A percentile compares a stretch with the other conserved stretches of the same genome.
Evolutionary conservation across 1,140 invertebrate species (phyloP).

Genomic region (Mya arenaria): DNA sequence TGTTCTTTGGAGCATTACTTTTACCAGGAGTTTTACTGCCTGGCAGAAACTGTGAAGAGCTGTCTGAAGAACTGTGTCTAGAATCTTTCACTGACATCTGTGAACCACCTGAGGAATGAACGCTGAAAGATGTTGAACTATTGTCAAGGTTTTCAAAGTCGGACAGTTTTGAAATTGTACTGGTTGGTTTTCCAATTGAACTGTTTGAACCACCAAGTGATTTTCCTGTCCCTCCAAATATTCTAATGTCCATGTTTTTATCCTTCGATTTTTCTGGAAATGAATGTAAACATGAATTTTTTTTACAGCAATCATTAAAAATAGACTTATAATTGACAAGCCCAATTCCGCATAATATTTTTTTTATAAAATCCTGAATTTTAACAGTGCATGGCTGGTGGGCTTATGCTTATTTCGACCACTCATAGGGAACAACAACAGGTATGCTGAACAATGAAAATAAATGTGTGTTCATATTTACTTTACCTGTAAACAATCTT

Average conservation of each 20-base stretch:
- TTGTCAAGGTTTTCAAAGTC: too few species aligned
- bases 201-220: conserved; percentile 1
- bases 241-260: conserved; percentile 55
- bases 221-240: conserved; percentile 54
- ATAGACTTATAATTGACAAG: background rate
- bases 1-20: conserved; percentile 24
- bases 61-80: too few species aligned
- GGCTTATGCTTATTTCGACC: too few species aligned
- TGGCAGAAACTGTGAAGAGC: background rate
- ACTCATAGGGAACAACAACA: too few species aligned
- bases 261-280: conserved; percentile 32
- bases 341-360: background rate
- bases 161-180: too few species aligned
- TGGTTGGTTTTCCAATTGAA: background rate
- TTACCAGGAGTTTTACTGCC: conserved; percentile 28
- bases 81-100: too few species aligned
- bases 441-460: too few species aligned
- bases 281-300: background rate
- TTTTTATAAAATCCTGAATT: background rate
- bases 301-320: background rate
- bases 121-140: too few species aligned
- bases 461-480: too few species aligned
- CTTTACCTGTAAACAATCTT: too few species aligned
- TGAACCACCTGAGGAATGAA: too few species aligned
- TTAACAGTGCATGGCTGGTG: too few species aligned